Conservation (phyloP, 2,113 vertebrate species). For the Noctilio leporinus region DNA sequence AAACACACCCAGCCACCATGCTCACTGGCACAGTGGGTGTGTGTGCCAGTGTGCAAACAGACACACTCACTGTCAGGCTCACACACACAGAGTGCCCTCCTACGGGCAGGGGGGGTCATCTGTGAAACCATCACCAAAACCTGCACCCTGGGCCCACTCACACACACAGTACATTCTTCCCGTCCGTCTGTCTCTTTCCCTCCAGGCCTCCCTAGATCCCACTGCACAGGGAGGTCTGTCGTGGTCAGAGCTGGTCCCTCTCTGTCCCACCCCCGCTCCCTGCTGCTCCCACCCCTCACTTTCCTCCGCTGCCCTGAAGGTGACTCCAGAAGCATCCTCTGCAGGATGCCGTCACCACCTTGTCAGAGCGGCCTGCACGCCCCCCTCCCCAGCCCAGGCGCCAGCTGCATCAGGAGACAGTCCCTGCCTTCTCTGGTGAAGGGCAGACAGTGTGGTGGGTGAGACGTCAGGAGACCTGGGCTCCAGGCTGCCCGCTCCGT, state of each 20-base stretch:
- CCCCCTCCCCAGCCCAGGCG: not conserved
- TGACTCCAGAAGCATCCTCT: not conserved
- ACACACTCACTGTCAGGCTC: rapidly evolving
- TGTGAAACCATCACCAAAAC: not conserved
- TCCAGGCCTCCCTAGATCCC: not conserved
- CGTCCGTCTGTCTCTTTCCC: not conserved
- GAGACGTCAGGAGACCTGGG: not conserved
- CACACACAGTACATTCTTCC: rapidly evolving
- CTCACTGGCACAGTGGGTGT: rapidly evolving
- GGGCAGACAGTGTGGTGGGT: not conserved
- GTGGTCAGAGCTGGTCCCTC: not conserved
- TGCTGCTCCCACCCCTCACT: rapidly evolving
- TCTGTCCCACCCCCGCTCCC: rapidly evolving
- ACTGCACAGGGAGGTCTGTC: not conserved
- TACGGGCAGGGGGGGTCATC: not conserved
- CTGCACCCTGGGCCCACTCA: not conserved
- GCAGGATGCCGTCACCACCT: not conserved
- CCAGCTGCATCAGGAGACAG: not conserved
- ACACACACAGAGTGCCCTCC: rapidly evolving
- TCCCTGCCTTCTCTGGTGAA: not conserved
- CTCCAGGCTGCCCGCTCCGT: not conserved
- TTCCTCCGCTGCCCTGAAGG: not conserved
- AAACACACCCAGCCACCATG: rapidly evolving
- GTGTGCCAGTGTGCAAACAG: rapidly evolving
- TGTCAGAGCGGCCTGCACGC: not conserved